Percentiles rank a stretch among this genome's conserved stretches.
Evolutionary conservation across 2,113 vertebrate genomes (phyloP).

Genomic region (Eulemur macaco): DNA sequence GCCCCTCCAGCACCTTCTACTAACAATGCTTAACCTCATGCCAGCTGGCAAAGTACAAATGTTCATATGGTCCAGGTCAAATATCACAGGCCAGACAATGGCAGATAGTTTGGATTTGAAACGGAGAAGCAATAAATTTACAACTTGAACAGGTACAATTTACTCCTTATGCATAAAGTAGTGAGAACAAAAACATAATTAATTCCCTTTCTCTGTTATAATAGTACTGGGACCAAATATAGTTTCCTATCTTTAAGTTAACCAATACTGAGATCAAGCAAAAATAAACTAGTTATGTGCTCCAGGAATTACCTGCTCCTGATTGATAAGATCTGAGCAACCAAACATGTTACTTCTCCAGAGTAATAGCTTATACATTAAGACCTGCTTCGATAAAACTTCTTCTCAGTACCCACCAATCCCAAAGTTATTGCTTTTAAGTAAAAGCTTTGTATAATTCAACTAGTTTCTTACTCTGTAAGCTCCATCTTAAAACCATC

Average conservation of each 20-base stretch:
- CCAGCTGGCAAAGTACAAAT: background rate
- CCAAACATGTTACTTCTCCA: background rate
- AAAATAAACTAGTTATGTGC: background rate
- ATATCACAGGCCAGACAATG: background rate
- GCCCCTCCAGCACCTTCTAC: background rate
- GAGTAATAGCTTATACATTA: background rate
- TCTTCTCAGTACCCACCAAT: background rate
- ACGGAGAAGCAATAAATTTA: background rate
- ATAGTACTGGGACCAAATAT: background rate
- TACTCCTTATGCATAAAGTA: background rate
- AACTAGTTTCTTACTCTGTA: background rate
- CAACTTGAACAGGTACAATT: background rate
- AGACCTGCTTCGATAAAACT: background rate
- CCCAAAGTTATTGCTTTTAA: background rate
- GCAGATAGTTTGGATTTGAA: background rate
- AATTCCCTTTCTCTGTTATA: background rate
- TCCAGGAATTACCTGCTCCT: background rate
- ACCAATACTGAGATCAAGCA: background rate
- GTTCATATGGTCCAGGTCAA: background rate
- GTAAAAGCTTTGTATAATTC: background rate
- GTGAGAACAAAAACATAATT: background rate
- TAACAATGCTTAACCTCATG: background rate
- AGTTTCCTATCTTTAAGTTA: background rate
- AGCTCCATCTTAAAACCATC: background rate
- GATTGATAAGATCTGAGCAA: background rate